Evolutionary conservation across 2,113 vertebrate genomes (phyloP), one percentile per base, ranked within the genome.

Genomic region (Geococcyx californianus): DNA sequence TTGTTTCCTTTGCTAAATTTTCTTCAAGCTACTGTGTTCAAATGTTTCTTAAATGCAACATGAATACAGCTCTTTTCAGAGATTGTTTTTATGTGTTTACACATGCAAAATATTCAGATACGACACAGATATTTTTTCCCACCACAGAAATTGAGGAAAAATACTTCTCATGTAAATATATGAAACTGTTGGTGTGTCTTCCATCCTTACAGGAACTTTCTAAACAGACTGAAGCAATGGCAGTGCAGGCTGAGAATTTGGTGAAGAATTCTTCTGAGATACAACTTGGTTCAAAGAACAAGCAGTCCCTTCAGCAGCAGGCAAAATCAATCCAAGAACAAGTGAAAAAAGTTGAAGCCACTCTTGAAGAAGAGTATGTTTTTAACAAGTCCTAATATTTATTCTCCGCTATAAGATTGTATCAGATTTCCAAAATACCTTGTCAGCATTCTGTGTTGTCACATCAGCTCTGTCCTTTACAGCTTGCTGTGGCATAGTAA

Each of bases 311-410:
- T 80, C 97, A 98, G 4, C 97, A 99, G 91, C 98, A 99, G 97
- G 98, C 99, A 42, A 98, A 95, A 94, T 97, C 98, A 51, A 97
- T 98, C 96, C 98, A 98, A 95, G 98, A 99, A 60, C 98, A 98
- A 94, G 96, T 99, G 69, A 94, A 98, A 96, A 98, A 98, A 89
- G 96, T 99, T 66, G 98, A 98, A 97, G 96, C 98, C 90, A 98
- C 98, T 23, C 98, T 99, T 81, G 98, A 98, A 96, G 98, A 99
- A 98, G 99, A 98, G 99, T 99, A 98, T 94, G 98, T 98, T 95
- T 95, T 97, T 96, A 97, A 95, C 96, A 96, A 97, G 95, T 97
- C 97, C 90, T 98, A 98, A 86, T 66, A 95, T 95, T 96, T 95
- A 86, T 83, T 97, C 92, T 94, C 93, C 93, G 74, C 79, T 93